Base-by-base conservation (phyloP, 2,888 invertebrate genomes). In the Sarcophaga variegata region DNA sequence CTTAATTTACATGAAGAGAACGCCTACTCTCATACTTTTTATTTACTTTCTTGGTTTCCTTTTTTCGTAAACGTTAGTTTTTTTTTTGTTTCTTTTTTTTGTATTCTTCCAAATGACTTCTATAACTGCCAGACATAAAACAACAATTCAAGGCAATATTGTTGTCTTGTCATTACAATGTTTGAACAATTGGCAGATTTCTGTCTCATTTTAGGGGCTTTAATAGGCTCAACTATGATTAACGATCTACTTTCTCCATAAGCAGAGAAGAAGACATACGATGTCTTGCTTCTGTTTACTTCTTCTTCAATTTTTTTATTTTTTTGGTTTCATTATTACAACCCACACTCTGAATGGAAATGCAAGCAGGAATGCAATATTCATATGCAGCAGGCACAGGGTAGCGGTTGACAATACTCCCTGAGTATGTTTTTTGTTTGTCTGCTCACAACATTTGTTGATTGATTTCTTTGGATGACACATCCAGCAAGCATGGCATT, bases 381-480 rank as follows among this genome's bases (percentile, higher is more conserved):
- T 77, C 14, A 14, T 62, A 70, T 69, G 47, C 17, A 70, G 71
- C 63, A 67, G 37, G 59, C 37, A 37, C 37, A 37, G 37, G 37
- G 37, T 37, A 37, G 37, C 37, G 0, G 10, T 12, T 67, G 37
- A 67, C 54, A 62, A 67, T 67, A 6, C 10, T 37, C 8, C 8
- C 37, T 45, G 11, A n/a, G 67, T 47, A 17, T 71, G 22, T 22
- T 22, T 71, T 70, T 67, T 87, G 88, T 88, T 86, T 88, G 88
- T 10, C 37, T 37, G 37, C 8, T 10, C 8, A 37, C 37, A 37
- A 37, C 37, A 37, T 37, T 71, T 75, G 74, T 70, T 87, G 88
- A 88, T 86, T 88, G 88, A 88, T 88, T 86, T 83, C 84, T 81
- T 88, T 78, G 75, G 80, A 74, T 88, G 88, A 86, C 88, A 86